A percentile compares a stretch with the other conserved stretches of the same genome.
Conservation (phyloP, 1,140 invertebrate genomes). For the Zaprionus ghesquierei region DNA sequence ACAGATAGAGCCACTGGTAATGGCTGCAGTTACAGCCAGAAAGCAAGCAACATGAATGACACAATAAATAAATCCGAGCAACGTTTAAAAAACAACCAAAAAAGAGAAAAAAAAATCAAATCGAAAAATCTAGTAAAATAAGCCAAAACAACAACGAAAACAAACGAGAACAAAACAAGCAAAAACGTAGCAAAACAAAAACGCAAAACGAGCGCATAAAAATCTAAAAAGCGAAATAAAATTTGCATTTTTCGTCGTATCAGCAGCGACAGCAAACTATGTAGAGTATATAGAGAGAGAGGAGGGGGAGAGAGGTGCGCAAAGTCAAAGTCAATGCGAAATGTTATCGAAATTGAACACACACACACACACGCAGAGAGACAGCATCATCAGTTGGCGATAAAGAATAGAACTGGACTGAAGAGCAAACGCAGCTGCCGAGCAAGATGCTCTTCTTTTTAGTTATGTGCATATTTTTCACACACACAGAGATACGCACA, state of each 20-base stretch:
- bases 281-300: slow-evolving; percentile 4
- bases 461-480: slow-evolving; percentile 43
- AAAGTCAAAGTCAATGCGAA: slow-evolving; percentile 69
- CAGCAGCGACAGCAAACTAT: slow-evolving; percentile 45
- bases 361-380: background rate
- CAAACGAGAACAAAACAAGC: slow-evolving; percentile 10
- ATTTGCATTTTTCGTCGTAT: slow-evolving; percentile 72
- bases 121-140: slow-evolving; percentile 32
- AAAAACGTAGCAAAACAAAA: slow-evolving; percentile 8
- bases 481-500: background rate
- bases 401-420: background rate
- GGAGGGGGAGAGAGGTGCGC: slow-evolving; percentile 24
- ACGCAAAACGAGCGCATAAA: slow-evolving; percentile 30
- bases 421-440: background rate
- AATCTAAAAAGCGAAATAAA: slow-evolving; percentile 63
- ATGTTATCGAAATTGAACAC: slow-evolving; percentile 72
- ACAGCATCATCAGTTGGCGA: background rate
- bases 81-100: slow-evolving; percentile 71
- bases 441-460: slow-evolving; percentile 19
- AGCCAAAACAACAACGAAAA: slow-evolving; percentile 14
- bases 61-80: slow-evolving; percentile 76
- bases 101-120: too few relatives aligned
- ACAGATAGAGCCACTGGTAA: slow-evolving; percentile 33
- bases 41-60: slow-evolving; percentile 55
- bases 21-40: slow-evolving; percentile 10